Evolutionary conservation across 1,140 invertebrate species (phyloP), one percentile per base, ranked within the genome.

Genomic region (Prorops nasuta): DNA sequence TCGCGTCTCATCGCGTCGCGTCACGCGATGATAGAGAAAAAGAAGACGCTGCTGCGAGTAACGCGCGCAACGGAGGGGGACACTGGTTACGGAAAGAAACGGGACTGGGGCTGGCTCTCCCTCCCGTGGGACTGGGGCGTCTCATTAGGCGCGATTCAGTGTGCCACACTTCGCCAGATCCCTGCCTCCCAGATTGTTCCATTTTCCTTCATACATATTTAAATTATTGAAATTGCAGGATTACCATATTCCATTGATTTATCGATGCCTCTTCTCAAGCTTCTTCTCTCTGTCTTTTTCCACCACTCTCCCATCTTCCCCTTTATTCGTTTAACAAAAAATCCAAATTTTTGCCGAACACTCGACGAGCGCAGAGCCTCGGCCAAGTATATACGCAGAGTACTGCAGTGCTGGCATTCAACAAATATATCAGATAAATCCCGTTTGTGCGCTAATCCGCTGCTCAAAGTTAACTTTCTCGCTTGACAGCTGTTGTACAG

Each of bases 201-300:
- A 73, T 74, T 74, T 73, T 72, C 66, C 66, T 73, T 74, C 71
- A 75, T 75, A 72, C 69, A 74, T 75, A 75, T 75, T 75, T 74
- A 75, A 75, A 71, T 74, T 74, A 74, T 75, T 75, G 70, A 75
- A 75, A 74, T 75, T 63, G 56, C 44, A 37, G 44, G 58, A 75
- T 75, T 75, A 75, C 69, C 72, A 73, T 75, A 71, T 67, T 71
- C 69, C 69, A 73, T 73, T 75, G 72, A 75, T 75, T 75, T 73
- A 75, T 75, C 69, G 68, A 64, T 67, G 66, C 62, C 58, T 61
- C 62, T 58, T 56, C 54, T 51, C 64, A 17, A 57, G 44, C 62
- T 38, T 19, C 28, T 37, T n/a, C 12, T 14, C n/a, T 15, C 36
- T 37, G 8, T 6, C 22, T 36, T 7, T 28, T 38, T 50, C 44